These are phyloP conservation scores for Cavia aperea DNA, from an alignment of 2,113 vertebrate species.

Conservation along the genomic window DNA sequence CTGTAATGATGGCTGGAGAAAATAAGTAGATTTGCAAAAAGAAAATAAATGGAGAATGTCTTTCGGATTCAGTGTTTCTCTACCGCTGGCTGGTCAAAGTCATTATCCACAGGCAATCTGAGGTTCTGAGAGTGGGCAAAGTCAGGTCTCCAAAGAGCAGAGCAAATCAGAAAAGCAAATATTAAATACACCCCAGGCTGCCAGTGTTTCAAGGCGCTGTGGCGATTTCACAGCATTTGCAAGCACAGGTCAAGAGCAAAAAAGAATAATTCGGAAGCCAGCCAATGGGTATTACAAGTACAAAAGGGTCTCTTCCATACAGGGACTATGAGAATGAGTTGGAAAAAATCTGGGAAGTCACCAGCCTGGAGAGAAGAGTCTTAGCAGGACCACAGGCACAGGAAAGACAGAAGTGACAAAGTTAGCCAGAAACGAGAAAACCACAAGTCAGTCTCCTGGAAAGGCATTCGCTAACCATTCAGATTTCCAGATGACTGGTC, in stretches of 20 bases:
- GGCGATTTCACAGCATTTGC: accelerated
- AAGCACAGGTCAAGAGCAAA: not conserved
- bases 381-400: accelerated
- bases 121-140: not conserved
- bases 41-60: not conserved
- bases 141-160: not conserved
- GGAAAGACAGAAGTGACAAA: not conserved
- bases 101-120: not conserved
- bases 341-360: not conserved
- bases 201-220: not conserved
- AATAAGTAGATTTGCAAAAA: not conserved
- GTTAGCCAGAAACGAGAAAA: too few relatives aligned
- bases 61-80: not conserved
- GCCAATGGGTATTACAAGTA: accelerated
- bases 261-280: not conserved
- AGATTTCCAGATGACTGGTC: not conserved
- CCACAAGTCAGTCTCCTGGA: not conserved
- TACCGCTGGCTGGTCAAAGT: not conserved
- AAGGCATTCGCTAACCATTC: not conserved
- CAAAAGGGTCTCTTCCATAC: not conserved
- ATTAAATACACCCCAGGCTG: not conserved
- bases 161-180: not conserved
- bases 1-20: not conserved
- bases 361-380: not conserved
- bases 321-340: not conserved